Evolutionary conservation across 2,888 invertebrate genomes (phyloP), one percentile per base, ranked within the genome.

Genomic region (Habrosyne pyritoides): DNA sequence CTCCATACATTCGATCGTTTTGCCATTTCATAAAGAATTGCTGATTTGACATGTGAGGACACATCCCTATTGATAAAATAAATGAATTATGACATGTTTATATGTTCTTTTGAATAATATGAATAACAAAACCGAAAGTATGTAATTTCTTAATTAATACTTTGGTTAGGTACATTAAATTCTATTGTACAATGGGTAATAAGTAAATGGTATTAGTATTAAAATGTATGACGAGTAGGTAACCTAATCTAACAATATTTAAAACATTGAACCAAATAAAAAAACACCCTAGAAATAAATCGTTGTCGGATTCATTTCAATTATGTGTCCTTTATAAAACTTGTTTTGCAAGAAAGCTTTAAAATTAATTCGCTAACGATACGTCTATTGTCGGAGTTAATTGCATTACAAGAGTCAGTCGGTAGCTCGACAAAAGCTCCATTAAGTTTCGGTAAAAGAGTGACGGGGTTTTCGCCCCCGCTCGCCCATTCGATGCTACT

Each of bases 351-450:
- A 58, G 75, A 73, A 71, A 73, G 80, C 77, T 83, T 85, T 85
- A 86, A 86, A 89, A 89, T 89, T 88, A 89, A 89, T 87, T 89
- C 83, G 87, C 87, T 81, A 91, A 81, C 85, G 87, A 88, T 85
- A 87, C 77, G 77, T 70, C 83, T 67, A 87, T 91, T 92, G 92
- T 92, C 67, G 75, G 74, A 85, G 87, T 89, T 92, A 92, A 92
- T 92, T 92, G 92, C 89, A 91, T 92, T 91, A 92, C 86, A 89
- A 91, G 91, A 86, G 89, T 81, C 84, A 78, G 81, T 75, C 82
- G 84, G 81, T 73, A 73, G 80, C 75, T 71, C 73, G 69, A 91
- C 91, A 91, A 91, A 85, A 81, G 89, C 83, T 79, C 88, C 81
- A 90, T 92, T 91, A 91, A 90, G 86, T 90, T 89, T 85, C 76